Base-by-base conservation (phyloP, 2,888 invertebrate genomes). In the Odontocolon sp. region DNA sequence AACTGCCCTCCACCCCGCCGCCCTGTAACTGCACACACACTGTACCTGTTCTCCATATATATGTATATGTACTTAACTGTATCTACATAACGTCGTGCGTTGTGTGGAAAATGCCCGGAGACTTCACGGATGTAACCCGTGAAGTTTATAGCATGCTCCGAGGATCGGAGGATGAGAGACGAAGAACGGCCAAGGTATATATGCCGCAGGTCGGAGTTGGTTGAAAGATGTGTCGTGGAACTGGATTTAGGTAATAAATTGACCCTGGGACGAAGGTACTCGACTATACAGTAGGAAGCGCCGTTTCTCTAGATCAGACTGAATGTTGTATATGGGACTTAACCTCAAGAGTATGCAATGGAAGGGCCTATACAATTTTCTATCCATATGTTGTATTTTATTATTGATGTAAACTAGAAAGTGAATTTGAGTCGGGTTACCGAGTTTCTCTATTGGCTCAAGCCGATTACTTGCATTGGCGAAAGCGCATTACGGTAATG, bases 401-500 rank as follows among this genome's bases (percentile, higher is more conserved):
- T n/a, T n/a, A n/a, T n/a, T n/a, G n/a, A n/a, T 2, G 21, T 21
- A 23, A 45, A 45, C 4, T 21, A 8, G n/a, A 50, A 26, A 28
- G 6, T 11, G n/a, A 6, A 11, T 0, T 50, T 2, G 6, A 3
- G 50, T 2, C 8, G 50, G 50, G 11, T 50, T 11, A 28, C 26
- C 59, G 57, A 66, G 56, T 61, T 74, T 61, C 21, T 42, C 31
- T 47, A 69, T 68, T 47, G 56, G 57, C 6, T n/a, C 28, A 47
- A 38, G 50, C 26, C 61, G 59, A 77, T 74, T 73, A 31, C 69
- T 16, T 40, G 16, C 40, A 47, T 33, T 69, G 14, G 56, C 52
- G 59, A 63, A 36, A 75, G 38, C 26, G 42, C 42, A 72, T 76
- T 76, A 61, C 52, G 42, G 54, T 67, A 72, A 72, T 72, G 66